Evolutionary conservation across 37 sponge, comb jelly and placozoan genomes (phyloP).

Genomic region (Bolinopsis microptera): DNA sequence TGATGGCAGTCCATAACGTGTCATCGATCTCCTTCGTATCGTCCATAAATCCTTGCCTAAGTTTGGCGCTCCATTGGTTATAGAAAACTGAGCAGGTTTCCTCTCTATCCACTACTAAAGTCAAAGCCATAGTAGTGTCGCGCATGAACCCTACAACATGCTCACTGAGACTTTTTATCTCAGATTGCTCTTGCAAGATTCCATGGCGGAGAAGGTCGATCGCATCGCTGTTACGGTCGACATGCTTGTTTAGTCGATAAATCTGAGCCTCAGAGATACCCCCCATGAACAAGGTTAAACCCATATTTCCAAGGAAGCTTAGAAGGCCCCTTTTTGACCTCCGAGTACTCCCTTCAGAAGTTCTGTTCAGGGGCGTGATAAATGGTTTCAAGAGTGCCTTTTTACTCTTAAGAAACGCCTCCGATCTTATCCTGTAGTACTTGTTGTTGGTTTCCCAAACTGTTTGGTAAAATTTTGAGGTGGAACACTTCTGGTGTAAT

Average conservation of each 20-base stretch:
- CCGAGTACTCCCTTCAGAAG: neutral
- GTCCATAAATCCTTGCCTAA: neutral
- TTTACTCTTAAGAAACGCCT: neutral
- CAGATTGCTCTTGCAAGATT: neutral
- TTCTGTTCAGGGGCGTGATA: neutral
- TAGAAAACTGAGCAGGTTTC: neutral
- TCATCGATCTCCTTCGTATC: neutral
- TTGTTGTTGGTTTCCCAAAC: neutral
- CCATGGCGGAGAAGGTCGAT: neutral
- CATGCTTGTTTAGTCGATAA: neutral
- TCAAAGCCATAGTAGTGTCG: neutral
- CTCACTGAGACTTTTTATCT: constrained; percentile 8
- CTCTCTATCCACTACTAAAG: neutral
- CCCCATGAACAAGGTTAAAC: neutral
- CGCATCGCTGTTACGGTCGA: neutral
- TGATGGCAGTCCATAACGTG: neutral
- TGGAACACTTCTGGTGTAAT: neutral
- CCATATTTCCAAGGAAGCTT: neutral
- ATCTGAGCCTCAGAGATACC: neutral
- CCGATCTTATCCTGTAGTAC: neutral
- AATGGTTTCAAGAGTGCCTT: neutral
- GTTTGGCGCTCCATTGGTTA: neutral
- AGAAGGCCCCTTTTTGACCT: neutral
- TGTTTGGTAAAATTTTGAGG: neutral
- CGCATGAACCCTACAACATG: neutral